Evolutionary conservation across 2,113 vertebrate genomes (phyloP).

Genomic region (Zootoca vivipara): DNA sequence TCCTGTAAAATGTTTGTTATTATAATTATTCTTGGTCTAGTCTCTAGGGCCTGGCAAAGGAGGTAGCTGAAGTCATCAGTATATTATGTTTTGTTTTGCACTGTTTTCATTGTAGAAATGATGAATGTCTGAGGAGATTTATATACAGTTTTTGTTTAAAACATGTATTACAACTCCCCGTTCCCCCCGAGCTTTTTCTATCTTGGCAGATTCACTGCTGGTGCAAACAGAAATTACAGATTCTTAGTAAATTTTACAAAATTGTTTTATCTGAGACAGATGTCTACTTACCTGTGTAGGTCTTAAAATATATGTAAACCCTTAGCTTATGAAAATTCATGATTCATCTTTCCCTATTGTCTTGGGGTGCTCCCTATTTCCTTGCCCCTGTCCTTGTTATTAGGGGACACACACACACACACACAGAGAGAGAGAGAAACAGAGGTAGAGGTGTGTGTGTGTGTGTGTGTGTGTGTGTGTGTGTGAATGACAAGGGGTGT

Average conservation of each 20-base stretch:
- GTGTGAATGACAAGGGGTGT: no score
- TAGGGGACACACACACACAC: no score
- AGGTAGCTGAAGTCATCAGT: background rate
- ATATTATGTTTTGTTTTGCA: slow-evolving; percentile 13
- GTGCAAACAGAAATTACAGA: background rate
- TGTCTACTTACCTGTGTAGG: background rate
- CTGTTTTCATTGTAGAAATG: background rate
- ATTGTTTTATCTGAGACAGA: background rate
- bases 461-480: no score
- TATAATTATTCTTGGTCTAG: slow-evolving; percentile 22
- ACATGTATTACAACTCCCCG: background rate
- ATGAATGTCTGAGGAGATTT: slow-evolving; percentile 9
- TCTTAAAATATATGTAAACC: background rate
- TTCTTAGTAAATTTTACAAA: background rate
- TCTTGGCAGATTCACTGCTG: background rate
- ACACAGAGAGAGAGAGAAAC: no score
- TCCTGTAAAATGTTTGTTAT: slow-evolving; percentile 41
- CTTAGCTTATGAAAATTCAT: background rate
- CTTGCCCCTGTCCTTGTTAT: no score
- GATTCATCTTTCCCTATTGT: background rate
- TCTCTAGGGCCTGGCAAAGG: background rate
- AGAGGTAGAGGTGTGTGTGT: no score
- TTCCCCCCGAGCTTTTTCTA: background rate
- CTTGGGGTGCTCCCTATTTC: background rate
- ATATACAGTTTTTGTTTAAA: background rate